phyloP scores from a whole-genome alignment of 2,888 invertebrate species.

The Camponotus fellah region DNA sequence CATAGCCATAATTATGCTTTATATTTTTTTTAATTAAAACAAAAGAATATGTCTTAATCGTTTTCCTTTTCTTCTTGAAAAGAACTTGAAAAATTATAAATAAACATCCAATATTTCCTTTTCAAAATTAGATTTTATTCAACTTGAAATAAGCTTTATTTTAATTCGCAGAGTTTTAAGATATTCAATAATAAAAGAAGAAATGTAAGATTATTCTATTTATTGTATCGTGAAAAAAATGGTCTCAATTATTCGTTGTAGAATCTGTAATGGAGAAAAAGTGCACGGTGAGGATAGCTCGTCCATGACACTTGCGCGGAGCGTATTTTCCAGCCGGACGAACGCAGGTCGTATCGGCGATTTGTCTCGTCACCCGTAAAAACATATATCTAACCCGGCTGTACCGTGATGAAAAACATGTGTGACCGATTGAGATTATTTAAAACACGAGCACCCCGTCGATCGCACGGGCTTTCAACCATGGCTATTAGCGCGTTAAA shows the following conservation, averaged over 20 bases:
- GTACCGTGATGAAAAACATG: constrained; percentile 51
- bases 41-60: neutral
- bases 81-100: neutral
- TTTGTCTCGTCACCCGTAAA: constrained; percentile 56
- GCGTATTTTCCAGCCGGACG: constrained; percentile 45
- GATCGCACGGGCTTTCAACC: constrained; percentile 30
- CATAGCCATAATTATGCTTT: neutral
- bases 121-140: neutral
- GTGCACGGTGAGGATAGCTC: neutral
- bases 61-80: neutral
- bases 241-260: neutral
- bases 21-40: neutral
- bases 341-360: constrained; percentile 13
- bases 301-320: constrained; percentile 32
- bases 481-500: constrained; percentile 57
- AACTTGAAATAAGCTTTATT: neutral
- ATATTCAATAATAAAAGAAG: neutral
- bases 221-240: neutral
- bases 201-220: neutral
- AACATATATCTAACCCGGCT: constrained; percentile 54
- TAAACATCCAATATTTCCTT: neutral
- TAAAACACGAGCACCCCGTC: constrained; percentile 49
- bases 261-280: constrained; percentile 4
- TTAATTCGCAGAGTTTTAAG: neutral
- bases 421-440: constrained; percentile 65